Conservation (phyloP, 2,113 vertebrate genomes). For the Apodemus speciosus region DNA sequence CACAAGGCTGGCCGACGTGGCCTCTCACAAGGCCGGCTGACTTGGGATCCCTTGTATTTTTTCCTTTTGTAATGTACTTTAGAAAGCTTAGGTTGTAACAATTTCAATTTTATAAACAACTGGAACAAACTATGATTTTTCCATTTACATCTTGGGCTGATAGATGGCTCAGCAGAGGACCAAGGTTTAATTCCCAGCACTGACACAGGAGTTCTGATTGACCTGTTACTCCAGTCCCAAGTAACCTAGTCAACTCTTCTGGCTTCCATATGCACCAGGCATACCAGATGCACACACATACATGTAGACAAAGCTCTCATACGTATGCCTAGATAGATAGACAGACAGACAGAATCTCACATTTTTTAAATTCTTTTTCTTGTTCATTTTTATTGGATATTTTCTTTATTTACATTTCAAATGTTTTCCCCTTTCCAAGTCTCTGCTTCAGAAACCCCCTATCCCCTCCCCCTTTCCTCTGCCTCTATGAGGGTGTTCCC, state of each 20-base stretch:
- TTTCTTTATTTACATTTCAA: too few relatives aligned
- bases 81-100: conserved; percentile 26
- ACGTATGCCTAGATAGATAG: not conserved
- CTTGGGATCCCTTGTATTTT: not conserved
- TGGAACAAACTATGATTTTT: not conserved
- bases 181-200: not conserved
- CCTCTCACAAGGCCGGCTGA: conserved; percentile 4
- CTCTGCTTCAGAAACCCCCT: too few relatives aligned
- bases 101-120: conserved; percentile 43
- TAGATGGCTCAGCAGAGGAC: not conserved
- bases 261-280: not conserved
- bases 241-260: not conserved
- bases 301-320: not conserved
- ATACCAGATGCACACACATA: not conserved
- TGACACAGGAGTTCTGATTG: too few relatives aligned
- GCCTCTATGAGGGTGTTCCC: too few relatives aligned
- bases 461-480: too few relatives aligned
- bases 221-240: not conserved
- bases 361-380: not conserved
- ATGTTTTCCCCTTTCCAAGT: too few relatives aligned
- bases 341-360: not conserved
- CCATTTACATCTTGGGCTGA: conserved; percentile 11
- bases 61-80: not conserved
- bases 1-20: not conserved
- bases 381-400: too few relatives aligned